A percentile compares a stretch with the other conserved stretches of the same genome.
Evolutionary conservation across 1,140 invertebrate genomes (phyloP).

Genomic region (Drosophila chauvacae): DNA sequence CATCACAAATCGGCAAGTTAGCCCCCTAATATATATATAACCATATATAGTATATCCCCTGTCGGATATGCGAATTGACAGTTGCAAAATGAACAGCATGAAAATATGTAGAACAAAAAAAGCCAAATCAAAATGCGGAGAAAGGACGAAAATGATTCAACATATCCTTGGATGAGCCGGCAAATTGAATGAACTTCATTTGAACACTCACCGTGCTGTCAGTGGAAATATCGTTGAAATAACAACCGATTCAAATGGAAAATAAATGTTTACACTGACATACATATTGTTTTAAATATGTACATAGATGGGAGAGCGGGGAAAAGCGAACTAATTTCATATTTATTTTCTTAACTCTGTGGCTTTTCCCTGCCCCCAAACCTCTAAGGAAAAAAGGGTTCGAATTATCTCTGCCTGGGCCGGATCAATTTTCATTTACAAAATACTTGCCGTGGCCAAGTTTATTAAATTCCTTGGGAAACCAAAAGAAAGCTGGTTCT

Average conservation of each 20-base stretch:
- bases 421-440: constrained; percentile 4
- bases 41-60: no score
- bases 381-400: not conserved
- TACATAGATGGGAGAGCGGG: accelerated
- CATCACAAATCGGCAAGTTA: not conserved
- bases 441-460: not conserved
- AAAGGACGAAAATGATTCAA: not conserved
- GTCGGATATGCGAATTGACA: not conserved
- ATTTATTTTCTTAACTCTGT: not conserved
- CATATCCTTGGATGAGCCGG: not conserved
- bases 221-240: constrained; percentile 5
- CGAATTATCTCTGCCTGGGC: not conserved
- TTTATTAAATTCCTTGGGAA: constrained; percentile 17
- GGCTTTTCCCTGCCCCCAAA: not conserved
- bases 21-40: no score
- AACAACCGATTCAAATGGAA: constrained; percentile 15
- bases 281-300: not conserved
- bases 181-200: constrained; percentile 9
- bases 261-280: constrained; percentile 8
- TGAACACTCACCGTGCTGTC: constrained; percentile 1
- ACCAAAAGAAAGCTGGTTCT: not conserved
- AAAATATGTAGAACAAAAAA: not conserved
- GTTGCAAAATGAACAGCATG: constrained; percentile 2
- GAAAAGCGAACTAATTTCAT: not conserved
- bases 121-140: not conserved